Conservation (phyloP, 2,113 vertebrate genomes). For the Ictalurus furcatus region DNA sequence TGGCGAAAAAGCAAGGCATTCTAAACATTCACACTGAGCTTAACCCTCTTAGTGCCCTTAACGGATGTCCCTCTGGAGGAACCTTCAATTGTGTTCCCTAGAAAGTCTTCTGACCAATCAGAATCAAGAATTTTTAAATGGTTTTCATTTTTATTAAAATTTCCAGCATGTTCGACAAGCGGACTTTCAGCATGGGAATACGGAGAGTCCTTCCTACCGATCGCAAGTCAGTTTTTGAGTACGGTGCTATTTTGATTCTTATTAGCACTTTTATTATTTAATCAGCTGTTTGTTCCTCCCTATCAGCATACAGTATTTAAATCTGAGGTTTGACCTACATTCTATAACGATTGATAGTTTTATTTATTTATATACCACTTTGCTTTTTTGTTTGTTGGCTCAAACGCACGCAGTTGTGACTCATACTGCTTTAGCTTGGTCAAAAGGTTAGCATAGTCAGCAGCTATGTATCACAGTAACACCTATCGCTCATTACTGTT, state of each 20-base stretch:
- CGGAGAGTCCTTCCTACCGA: background rate
- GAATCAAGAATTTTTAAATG: no score
- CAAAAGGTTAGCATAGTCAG: background rate
- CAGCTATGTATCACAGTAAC: no score
- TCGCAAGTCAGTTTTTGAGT: no score
- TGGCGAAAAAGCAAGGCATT: no score
- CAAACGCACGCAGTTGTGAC: no score
- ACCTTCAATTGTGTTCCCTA: background rate
- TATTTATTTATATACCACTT: no score
- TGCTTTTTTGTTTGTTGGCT: background rate
- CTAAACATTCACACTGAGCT: no score
- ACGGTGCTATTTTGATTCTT: background rate
- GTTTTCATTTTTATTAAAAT: no score
- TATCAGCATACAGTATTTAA: background rate
- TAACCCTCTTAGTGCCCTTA: background rate
- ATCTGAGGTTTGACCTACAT: background rate
- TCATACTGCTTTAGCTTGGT: background rate
- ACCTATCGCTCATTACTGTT: background rate
- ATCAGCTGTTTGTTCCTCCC: background rate
- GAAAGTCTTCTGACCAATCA: background rate
- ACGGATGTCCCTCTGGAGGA: background rate
- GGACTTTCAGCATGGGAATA: no score
- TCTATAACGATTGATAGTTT: background rate
- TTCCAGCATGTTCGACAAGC: no score
- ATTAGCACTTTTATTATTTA: background rate